These are phyloP conservation scores for Sebastes schlegelii DNA, from an alignment of 2,113 vertebrate genomes.

Conservation along the genomic window DNA sequence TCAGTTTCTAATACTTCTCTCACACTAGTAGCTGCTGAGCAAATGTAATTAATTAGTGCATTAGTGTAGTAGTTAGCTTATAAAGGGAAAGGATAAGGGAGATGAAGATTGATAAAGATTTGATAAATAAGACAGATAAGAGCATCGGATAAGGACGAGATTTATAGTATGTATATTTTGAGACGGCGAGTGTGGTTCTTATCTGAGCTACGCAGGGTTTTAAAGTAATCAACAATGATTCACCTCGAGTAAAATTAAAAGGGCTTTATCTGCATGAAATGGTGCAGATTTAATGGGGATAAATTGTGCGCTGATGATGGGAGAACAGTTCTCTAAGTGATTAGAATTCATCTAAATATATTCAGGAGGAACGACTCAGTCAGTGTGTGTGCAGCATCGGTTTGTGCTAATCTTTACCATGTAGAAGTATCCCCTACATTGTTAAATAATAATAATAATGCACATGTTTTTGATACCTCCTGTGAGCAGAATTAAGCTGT, in stretches of 20 bases:
- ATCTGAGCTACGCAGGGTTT: slow-evolving; percentile 47
- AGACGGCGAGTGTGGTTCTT: slow-evolving; percentile 40
- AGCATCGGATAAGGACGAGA: slow-evolving; percentile 59
- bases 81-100: slow-evolving; percentile 51
- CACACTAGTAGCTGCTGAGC: slow-evolving; percentile 11
- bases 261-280: slow-evolving; percentile 57
- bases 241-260: slow-evolving; percentile 44
- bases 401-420: background rate
- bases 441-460: background rate
- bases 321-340: slow-evolving; percentile 30
- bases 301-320: slow-evolving; percentile 37
- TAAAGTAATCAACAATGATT: slow-evolving; percentile 61
- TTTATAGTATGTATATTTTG: slow-evolving; percentile 50
- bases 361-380: slow-evolving; percentile 11
- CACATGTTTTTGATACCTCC: background rate
- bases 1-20: slow-evolving; percentile 15
- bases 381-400: background rate
- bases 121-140: slow-evolving; percentile 62
- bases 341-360: slow-evolving; percentile 43
- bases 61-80: slow-evolving; percentile 40
- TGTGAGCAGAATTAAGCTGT: background rate
- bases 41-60: slow-evolving; percentile 60
- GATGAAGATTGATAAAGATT: slow-evolving; percentile 41
- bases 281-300: slow-evolving; percentile 55
- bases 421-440: background rate